Percentiles rank a stretch among this genome's conserved stretches.
These are phyloP conservation scores for Myxocyprinus asiaticus DNA, from an alignment of 2,113 vertebrate species.

Conservation along the genomic window DNA sequence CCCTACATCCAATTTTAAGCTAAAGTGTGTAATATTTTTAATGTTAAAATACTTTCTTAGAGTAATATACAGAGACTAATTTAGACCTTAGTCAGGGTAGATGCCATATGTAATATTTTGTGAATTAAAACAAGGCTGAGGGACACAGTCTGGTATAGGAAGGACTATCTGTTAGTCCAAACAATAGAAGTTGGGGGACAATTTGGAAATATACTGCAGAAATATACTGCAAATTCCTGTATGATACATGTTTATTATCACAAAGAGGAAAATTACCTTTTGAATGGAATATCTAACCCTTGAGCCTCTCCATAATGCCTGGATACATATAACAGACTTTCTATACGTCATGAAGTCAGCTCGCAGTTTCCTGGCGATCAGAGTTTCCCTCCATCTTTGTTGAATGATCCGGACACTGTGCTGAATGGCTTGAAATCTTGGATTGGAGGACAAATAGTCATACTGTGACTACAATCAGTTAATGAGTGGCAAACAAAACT, in stretches of 20 bases:
- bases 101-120: no score
- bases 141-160: no score
- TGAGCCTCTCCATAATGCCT: slow-evolving; percentile 61
- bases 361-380: slow-evolving; percentile 51
- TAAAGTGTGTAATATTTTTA: no score
- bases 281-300: slow-evolving; percentile 56
- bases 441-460: neutral
- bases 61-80: no score
- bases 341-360: slow-evolving; percentile 58
- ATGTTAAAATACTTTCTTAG: no score
- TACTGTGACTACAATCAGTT: neutral
- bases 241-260: neutral
- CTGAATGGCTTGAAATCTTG: slow-evolving; percentile 74
- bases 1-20: no score
- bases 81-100: no score
- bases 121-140: no score
- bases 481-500: neutral
- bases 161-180: no score
- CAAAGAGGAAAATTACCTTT: slow-evolving; percentile 47
- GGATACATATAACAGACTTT: slow-evolving; percentile 63
- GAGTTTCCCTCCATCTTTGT: slow-evolving; percentile 72
- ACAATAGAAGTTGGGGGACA: no score
- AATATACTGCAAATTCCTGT: no score
- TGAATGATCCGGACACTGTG: slow-evolving; percentile 69
- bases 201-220: no score